Evolutionary conservation across 2,113 vertebrate species (phyloP), one percentile per base, ranked within the genome.

Genomic region (Crotalus helleri): DNA sequence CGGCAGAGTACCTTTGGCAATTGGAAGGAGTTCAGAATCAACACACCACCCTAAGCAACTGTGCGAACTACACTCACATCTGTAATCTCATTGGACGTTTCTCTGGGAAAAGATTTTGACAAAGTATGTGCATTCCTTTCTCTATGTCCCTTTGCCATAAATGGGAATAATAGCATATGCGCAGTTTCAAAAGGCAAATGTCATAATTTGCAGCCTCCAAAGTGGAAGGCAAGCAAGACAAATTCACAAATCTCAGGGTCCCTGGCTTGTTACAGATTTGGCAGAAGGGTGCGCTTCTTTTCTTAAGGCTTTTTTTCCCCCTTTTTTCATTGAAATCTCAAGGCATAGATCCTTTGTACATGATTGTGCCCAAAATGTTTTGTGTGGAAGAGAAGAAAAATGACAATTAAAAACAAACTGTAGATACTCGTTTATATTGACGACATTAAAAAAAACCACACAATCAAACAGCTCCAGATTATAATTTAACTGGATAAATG

Each of bases 1-100:
- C 94, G 94, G 95, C 93, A 93, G 92, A 97, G 97, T 95, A 95
- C 93, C 96, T 96, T 97, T 97, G 96, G 96, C 96, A 95, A 95
- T 54, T 97, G 96, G 96, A 95, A 95, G 92, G 89, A 93, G 87
- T 92, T 93, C 94, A 93, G 92, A 88, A 94, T 92, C 88, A 94
- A 96, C 81, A 94, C 92, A 92, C 93, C 95, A 93, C 94, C 87
- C 64, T 51, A 61, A 94, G 92, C 85, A 51, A 95, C 93, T 93
- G 95, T 96, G 94, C 95, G 94, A 95, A 90, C 91, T 86, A 93
- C 94, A 54, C 90, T 95, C 95, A 93, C 92, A 95, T 92, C 95
- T 96, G 96, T 95, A 96, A 88, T 93, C 94, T 95, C 95, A 94
- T 96, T 95, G 2, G 74, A 96, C 94, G 95, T 54, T 90, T 61